phyloP scores from a whole-genome alignment of 2,888 invertebrate species.

The Cabera pusaria region DNA sequence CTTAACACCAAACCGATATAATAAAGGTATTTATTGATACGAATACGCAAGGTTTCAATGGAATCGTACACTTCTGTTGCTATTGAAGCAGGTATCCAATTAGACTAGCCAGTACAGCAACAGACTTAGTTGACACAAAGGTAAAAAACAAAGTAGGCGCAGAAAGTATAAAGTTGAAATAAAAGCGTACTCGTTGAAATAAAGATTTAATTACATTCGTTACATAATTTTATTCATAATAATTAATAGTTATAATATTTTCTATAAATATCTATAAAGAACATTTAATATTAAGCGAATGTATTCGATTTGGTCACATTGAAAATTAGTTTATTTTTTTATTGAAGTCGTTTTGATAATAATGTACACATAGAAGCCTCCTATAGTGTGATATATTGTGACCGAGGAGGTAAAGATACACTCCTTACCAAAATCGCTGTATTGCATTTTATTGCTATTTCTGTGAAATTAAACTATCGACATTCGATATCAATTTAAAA shows the following conservation, averaged over 20 bases:
- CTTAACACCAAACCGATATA: too few species aligned
- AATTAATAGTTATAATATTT: constrained; percentile 76
- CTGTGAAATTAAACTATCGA: background rate
- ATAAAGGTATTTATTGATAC: too few species aligned
- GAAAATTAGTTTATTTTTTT: constrained; percentile 31
- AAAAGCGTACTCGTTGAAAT: constrained; percentile 68
- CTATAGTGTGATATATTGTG: constrained; percentile 1
- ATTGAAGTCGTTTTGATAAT: constrained; percentile 33
- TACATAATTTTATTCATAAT: constrained; percentile 81
- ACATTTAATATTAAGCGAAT: constrained; percentile 81
- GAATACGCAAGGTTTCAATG: too few species aligned
- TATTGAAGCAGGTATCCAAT: too few species aligned
- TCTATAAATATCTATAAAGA: constrained; percentile 82
- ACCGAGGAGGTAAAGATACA: background rate
- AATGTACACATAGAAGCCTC: constrained; percentile 34
- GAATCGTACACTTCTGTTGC: too few species aligned
- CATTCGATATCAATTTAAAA: background rate
- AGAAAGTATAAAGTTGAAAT: constrained; percentile 3
- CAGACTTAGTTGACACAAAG: too few species aligned
- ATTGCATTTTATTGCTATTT: background rate
- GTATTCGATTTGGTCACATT: constrained; percentile 82
- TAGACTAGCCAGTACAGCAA: too few species aligned
- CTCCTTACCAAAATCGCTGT: background rate
- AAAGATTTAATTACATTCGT: constrained; percentile 83
- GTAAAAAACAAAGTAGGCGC: too few species aligned